Conservation (phyloP, 1,140 invertebrate species). For the Drosophila ambigua region DNA sequence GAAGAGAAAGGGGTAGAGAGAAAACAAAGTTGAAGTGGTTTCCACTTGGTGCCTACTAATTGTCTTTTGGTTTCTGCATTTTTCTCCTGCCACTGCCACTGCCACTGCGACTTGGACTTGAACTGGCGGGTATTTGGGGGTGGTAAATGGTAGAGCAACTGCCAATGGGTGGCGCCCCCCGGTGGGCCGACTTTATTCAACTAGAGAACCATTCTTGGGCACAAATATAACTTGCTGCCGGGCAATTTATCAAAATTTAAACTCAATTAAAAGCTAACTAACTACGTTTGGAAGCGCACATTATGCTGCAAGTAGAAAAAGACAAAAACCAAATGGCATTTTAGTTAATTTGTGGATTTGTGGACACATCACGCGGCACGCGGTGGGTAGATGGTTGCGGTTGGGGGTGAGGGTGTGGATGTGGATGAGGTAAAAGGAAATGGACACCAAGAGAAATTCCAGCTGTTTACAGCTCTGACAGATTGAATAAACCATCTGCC, state of each 20-base stretch:
- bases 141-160: too few relatives aligned
- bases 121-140: too few relatives aligned
- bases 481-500: conserved; percentile 1
- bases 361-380: conserved; percentile 37
- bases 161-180: background rate
- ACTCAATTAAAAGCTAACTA: conserved; percentile 76
- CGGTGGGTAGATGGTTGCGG: background rate
- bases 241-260: conserved; percentile 80
- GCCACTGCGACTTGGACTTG: background rate
- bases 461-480: conserved; percentile 30
- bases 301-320: conserved; percentile 80
- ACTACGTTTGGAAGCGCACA: conserved; percentile 78
- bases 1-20: conserved; percentile 14
- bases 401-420: background rate
- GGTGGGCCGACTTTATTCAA: conserved; percentile 55
- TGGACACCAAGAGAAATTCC: conserved; percentile 12
- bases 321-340: conserved; percentile 82
- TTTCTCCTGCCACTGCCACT: conserved; percentile 59
- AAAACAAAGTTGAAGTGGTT: conserved; percentile 58
- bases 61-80: conserved; percentile 80
- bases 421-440: conserved; percentile 6
- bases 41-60: conserved; percentile 73
- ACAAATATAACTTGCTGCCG: conserved; percentile 24
- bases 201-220: conserved; percentile 11
- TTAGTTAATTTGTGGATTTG: conserved; percentile 79